Percentiles rank a stretch among this genome's conserved stretches.
These are phyloP conservation scores for Nannoperca obscura DNA, from an alignment of 2,797 vertebrate species.

Conservation along the genomic window DNA sequence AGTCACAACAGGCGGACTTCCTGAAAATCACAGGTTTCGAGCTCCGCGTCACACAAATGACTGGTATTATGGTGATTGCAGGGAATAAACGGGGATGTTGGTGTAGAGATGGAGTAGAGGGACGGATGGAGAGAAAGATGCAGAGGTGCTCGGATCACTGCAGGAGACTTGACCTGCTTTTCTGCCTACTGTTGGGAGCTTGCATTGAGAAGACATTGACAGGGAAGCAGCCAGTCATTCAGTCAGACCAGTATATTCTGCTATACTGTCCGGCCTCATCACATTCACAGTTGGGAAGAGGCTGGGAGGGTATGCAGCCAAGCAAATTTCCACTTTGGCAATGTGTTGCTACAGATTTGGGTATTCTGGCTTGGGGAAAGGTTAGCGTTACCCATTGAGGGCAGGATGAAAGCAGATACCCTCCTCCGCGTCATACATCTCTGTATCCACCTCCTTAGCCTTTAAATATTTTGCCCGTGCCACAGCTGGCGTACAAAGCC, in stretches of 20 bases:
- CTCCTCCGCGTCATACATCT: constrained; percentile 35
- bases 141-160: constrained; percentile 28
- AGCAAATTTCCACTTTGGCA: constrained; percentile 39
- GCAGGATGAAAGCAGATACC: constrained; percentile 44
- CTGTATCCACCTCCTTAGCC: constrained; percentile 39
- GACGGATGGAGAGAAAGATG: constrained; percentile 35
- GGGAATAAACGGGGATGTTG: constrained; percentile 70
- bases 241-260: constrained; percentile 13
- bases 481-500: constrained; percentile 67
- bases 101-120: constrained; percentile 46
- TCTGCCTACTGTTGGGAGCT: constrained; percentile 38
- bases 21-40: constrained; percentile 71
- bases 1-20: constrained; percentile 40
- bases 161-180: constrained; percentile 54
- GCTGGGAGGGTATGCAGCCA: background rate
- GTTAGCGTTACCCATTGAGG: constrained; percentile 15
- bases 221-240: constrained; percentile 36
- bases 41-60: constrained; percentile 66
- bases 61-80: constrained; percentile 70
- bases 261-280: background rate
- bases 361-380: constrained; percentile 38
- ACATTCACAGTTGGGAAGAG: background rate
- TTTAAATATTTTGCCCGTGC: constrained; percentile 55
- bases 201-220: constrained; percentile 19
- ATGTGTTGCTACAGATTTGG: constrained; percentile 20